Conservation (phyloP, 2,113 vertebrate genomes). For the Sprattus sprattus region DNA sequence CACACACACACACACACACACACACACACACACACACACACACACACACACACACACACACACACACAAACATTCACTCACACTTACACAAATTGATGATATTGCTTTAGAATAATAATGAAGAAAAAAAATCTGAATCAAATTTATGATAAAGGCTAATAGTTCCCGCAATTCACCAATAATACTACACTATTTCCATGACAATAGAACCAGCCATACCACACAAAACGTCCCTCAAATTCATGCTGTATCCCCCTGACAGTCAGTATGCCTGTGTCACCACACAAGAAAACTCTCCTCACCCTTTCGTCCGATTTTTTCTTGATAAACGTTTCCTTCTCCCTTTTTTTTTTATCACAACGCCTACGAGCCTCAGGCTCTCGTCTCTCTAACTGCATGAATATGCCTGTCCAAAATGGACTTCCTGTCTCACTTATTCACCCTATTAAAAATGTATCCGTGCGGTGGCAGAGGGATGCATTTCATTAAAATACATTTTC, state of each 20-base stretch:
- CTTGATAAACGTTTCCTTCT: not conserved
- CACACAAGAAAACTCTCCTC: not conserved
- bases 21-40: constrained; percentile 14
- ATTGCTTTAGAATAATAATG: not conserved
- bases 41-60: not conserved
- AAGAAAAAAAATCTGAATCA: not conserved
- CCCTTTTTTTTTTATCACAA: not conserved
- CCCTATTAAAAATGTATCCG: constrained; percentile 6
- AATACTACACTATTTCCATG: not conserved
- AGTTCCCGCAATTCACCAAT: not conserved
- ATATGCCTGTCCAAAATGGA: not conserved
- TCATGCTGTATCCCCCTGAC: not conserved
- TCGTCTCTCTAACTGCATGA: not conserved
- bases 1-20: not conserved
- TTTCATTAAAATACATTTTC: constrained; percentile 12
- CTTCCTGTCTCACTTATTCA: not conserved
- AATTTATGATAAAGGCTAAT: not conserved
- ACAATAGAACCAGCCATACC: not conserved
- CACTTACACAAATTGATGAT: not conserved
- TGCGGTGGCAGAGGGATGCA: not conserved
- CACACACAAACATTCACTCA: not conserved
- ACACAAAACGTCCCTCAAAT: not conserved
- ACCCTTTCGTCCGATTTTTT: not conserved
- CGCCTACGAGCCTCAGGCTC: not conserved
- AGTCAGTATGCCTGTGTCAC: not conserved